phyloP scores from a whole-genome alignment of 2,113 vertebrate genomes.

The Otus sunia region DNA sequence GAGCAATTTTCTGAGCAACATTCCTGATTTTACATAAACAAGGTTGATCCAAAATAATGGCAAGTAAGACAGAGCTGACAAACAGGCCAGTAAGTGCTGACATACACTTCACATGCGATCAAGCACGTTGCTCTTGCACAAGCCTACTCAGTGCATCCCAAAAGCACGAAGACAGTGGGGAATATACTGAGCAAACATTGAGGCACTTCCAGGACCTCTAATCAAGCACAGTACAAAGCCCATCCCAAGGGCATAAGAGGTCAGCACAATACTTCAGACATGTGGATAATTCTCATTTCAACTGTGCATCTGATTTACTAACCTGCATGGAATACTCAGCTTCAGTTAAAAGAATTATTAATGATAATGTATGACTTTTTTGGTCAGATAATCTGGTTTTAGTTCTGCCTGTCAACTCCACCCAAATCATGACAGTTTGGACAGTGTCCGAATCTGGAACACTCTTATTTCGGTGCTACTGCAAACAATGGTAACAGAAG shows the following conservation, averaged over 20 bases:
- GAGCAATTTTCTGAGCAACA: not conserved
- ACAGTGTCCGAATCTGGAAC: not conserved
- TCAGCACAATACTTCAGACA: not conserved
- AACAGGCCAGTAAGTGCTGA: not conserved
- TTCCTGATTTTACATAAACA: not conserved
- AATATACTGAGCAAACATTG: not conserved
- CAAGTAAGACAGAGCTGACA: not conserved
- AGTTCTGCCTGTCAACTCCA: not conserved
- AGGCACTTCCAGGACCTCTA: not conserved
- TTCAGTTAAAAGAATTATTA: not conserved
- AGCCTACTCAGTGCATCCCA: not conserved
- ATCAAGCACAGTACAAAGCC: not conserved
- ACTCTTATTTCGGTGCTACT: not conserved
- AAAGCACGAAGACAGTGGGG: not conserved
- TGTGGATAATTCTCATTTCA: not conserved
- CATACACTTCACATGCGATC: not conserved
- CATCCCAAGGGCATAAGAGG: rapidly evolving
- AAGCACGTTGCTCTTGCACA: not conserved
- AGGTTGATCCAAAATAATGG: not conserved
- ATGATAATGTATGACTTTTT: not conserved
- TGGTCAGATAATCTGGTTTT: not conserved
- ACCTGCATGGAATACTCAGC: not conserved
- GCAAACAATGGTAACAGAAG: not conserved
- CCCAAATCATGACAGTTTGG: not conserved
- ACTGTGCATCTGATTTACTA: not conserved